phyloP scores from a whole-genome alignment of 37 sponge, comb jelly and placozoan species.

The Crambe crambe region DNA sequence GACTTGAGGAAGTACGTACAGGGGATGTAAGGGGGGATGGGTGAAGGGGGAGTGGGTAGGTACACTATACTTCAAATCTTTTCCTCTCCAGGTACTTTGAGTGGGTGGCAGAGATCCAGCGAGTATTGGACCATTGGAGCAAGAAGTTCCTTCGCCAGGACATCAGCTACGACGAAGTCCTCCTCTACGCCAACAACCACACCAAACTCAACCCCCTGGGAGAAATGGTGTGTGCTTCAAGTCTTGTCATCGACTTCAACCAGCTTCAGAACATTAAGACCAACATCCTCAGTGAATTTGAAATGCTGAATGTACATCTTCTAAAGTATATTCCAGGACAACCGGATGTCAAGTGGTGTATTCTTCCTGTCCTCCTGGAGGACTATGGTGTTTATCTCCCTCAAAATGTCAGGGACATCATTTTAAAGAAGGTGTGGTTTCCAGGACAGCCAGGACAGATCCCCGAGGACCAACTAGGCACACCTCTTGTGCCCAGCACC shows the following conservation, averaged over 20 bases:
- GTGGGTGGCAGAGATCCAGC: conserved; percentile 52
- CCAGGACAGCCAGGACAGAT: conserved; percentile 29
- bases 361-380: conserved; percentile 32
- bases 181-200: conserved; percentile 38
- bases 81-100: conserved; percentile 50
- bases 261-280: conserved; percentile 12
- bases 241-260: conserved; percentile 10
- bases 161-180: conserved; percentile 58
- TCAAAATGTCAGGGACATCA: conserved; percentile 8
- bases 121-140: conserved; percentile 41
- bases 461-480: background rate
- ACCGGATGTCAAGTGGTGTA: conserved; percentile 53
- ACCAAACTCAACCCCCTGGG: conserved; percentile 15
- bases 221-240: conserved; percentile 24
- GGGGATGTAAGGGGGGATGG: background rate
- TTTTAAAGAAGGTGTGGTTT: conserved; percentile 22
- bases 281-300: conserved; percentile 19
- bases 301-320: conserved; percentile 42
- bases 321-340: conserved; percentile 42
- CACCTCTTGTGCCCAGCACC: conserved; percentile 6
- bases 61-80: background rate
- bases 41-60: background rate
- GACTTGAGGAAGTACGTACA: conserved; percentile 25
- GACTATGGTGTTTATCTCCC: conserved; percentile 56
- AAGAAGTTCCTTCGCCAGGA: conserved; percentile 20